Conservation (phyloP, 2,888 invertebrate species). For the Diplazon laetatorius region DNA sequence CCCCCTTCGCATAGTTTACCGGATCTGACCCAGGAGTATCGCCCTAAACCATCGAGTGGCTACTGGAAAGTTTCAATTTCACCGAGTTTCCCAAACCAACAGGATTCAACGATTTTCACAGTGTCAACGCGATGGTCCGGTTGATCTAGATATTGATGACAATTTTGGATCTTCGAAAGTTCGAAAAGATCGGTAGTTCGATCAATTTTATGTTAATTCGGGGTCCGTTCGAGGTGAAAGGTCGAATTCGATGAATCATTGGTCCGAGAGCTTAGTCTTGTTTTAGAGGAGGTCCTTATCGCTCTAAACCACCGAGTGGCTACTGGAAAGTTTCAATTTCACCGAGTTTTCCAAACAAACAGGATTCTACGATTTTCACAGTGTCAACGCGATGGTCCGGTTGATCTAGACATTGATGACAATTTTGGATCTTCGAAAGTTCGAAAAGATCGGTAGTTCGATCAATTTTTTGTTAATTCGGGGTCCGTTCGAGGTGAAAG, state of each 20-base stretch:
- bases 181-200: conserved; percentile 2
- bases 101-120: conserved; percentile 9
- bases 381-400: too few species aligned
- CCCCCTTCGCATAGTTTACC: background rate
- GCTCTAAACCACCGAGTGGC: background rate
- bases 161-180: background rate
- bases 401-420: background rate
- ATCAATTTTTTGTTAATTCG: too few species aligned
- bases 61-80: conserved; percentile 20
- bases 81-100: background rate
- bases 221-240: too few species aligned
- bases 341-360: background rate
- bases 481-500: too few species aligned
- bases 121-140: too few species aligned
- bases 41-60: background rate
- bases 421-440: background rate
- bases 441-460: conserved; percentile 2
- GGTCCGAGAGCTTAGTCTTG: too few species aligned
- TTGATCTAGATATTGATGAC: background rate
- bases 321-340: conserved; percentile 20
- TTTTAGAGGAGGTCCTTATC: too few species aligned
- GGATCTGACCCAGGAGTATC: background rate
- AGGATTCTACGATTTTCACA: conserved; percentile 8
- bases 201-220: too few species aligned
- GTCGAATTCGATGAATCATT: too few species aligned